Base-by-base conservation (phyloP, 2,113 vertebrate genomes). In the Cyanoramphus novaezelandiae region DNA sequence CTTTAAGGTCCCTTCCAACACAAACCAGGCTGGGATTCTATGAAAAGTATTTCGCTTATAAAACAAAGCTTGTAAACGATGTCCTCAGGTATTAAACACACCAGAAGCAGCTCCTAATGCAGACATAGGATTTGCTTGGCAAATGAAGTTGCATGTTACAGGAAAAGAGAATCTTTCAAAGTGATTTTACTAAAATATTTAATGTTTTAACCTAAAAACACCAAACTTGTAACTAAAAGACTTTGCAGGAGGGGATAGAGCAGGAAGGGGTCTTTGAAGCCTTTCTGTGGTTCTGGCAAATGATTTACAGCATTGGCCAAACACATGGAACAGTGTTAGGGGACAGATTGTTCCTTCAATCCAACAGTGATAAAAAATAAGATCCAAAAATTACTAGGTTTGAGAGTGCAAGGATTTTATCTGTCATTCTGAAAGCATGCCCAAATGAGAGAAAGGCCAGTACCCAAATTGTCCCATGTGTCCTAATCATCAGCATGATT, bases 311-410 rank as follows among this genome's bases (percentile, higher is more conserved):
- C 41, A 52, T 59, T 90, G 86, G 92, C 94, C 94, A 93, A 95
- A 83, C 80, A 81, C 64, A 78, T 75, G 86, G n/a, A 92, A 33
- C 31, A 59, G 72, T 70, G 91, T n/a, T 50, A 47, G 86, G 86
- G 86, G 88, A 92, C 72, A 94, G 50, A 88, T 39, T 81, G 81
- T 77, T 94, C 69, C 91, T 86, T 78, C 80, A 33, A 11, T 81
- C 80, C 89, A 83, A 75, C 37, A 81, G 60, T 50, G 86, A 89
- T 93, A 97, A 92, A 83, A 91, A 95, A 46, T 52, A 70, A 95
- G 71, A 70, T 86, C 86, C 64, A 86, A 81, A 60, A 80, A 37
- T 86, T 31, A 25, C 35, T 47, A 28, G 46, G 50, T 23, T 71
- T 64, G 25, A 91, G 83, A 92, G 74, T 5, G 4, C 78, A 80